A percentile compares a stretch with the other conserved stretches of the same genome.
Conservation (phyloP, 1,140 invertebrate genomes). For the Phortica variegata region DNA sequence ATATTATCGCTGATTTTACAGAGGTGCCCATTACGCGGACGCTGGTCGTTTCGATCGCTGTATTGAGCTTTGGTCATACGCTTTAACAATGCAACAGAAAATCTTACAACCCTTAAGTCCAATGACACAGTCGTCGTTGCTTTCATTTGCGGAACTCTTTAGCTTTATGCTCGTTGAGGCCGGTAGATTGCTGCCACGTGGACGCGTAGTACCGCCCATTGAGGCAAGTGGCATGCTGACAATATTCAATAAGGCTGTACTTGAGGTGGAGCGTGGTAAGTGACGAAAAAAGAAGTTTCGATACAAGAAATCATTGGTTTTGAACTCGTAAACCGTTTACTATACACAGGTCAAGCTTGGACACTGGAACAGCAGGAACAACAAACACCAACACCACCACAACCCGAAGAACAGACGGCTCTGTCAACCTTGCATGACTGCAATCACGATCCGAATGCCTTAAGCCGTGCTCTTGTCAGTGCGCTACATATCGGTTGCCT, state of each 20-base stretch:
- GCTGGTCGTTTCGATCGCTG: conserved; percentile 90
- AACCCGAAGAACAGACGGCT: no score
- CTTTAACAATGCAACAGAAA: conserved; percentile 93
- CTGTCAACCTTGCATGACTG: conserved; percentile 62
- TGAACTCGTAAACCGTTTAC: not conserved
- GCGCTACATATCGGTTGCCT: conserved; percentile 79
- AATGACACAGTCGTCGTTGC: conserved; percentile 89
- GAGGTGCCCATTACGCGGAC: conserved; percentile 93
- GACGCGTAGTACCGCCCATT: conserved; percentile 74
- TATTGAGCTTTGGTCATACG: conserved; percentile 93
- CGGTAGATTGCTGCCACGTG: conserved; percentile 67
- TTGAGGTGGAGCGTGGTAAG: conserved; percentile 65
- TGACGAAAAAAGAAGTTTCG: conserved; percentile 56
- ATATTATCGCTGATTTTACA: conserved; percentile 58
- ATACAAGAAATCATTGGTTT: conserved; percentile 47
- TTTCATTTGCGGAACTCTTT: conserved; percentile 93
- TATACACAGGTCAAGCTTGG: conserved; percentile 29
- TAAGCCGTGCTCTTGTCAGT: conserved; percentile 83
- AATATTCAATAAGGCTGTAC: conserved; percentile 78
- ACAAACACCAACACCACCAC: conserved; percentile 63
- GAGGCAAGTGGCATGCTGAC: conserved; percentile 77
- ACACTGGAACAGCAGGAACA: conserved; percentile 37
- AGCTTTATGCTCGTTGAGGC: conserved; percentile 87
- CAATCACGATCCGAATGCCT: conserved; percentile 72
- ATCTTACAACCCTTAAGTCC: conserved; percentile 91